Evolutionary conservation across 2,797 vertebrate species (phyloP).

Genomic region (Acrocephalus scirpaceus): DNA sequence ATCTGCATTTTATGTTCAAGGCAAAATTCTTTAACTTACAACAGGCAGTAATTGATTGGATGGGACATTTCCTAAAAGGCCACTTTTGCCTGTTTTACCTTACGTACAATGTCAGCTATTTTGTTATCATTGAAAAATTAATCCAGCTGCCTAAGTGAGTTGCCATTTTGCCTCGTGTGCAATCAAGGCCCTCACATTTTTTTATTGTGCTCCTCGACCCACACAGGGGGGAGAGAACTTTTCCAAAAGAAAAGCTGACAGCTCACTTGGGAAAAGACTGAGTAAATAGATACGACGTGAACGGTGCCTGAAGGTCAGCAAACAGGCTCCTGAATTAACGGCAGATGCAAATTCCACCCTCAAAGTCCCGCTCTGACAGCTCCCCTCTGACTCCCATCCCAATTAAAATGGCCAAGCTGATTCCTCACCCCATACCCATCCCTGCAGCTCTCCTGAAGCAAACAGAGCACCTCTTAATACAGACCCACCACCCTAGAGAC

Average conservation of each 20-base stretch:
- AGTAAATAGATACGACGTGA: slow-evolving; percentile 19
- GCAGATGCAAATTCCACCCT: slow-evolving; percentile 51
- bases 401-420: neutral
- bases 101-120: neutral
- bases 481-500: neutral
- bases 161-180: neutral
- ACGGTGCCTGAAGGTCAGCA: slow-evolving; percentile 36
- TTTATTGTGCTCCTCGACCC: neutral
- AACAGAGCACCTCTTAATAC: neutral
- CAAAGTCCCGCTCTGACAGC: slow-evolving; percentile 1
- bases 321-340: slow-evolving; percentile 1
- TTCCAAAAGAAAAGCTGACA: slow-evolving; percentile 44
- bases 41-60: slow-evolving; percentile 21
- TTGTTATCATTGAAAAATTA: slow-evolving; percentile 54
- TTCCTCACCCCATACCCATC: neutral
- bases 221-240: neutral
- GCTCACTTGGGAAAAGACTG: slow-evolving; percentile 25
- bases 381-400: neutral
- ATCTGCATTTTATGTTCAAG: neutral
- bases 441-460: neutral
- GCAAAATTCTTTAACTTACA: slow-evolving; percentile 34
- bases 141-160: neutral
- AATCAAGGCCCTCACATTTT: slow-evolving; percentile 24
- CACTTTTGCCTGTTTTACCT: neutral
- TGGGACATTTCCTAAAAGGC: slow-evolving; percentile 20